Base-by-base conservation (phyloP, 2,797 vertebrate genomes). In the Danio kyathit region DNA sequence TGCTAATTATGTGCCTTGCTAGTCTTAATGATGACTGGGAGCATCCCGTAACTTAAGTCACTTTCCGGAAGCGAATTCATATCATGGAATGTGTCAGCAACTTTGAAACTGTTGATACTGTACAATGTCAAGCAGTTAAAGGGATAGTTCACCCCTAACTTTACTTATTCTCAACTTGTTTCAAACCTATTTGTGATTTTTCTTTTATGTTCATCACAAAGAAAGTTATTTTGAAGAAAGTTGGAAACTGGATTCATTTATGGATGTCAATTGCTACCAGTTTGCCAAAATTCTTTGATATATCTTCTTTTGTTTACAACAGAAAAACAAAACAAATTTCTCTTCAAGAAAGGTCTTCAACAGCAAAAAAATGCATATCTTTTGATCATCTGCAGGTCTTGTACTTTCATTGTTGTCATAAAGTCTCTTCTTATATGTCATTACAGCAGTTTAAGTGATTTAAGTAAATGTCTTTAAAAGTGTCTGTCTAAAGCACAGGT, bases 1-100 rank as follows among this genome's bases (percentile, higher is more conserved):
- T 77, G 74, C 84, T 84, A 85, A 83, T 87, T 87, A 88, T 57
- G 82, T 84, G 81, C 59, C 79, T 82, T 72, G 52, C 81, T 82
- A 75, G 82, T 77, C 69, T 76, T 87, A 86, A 86, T 64, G 65
- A 84, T 79, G 74, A 83, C 71, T 56, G 44, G 81, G 60, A 74
- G 65, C 19, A 46, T 70, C 49, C 40, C 51, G 40, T 80, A 82
- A 64, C 54, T 74, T 21, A 21, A 56, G 40, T 57, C 56, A 71
- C 66, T 75, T 83, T 82, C 21, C 19, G 14, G 65, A 71, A 40
- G n/a, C 48, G 38, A 65, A 72, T 75, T 74, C 12, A 16, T 60
- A 79, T 82, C 43, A 29, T 29, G 43, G 14, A 59, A 56, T 46
- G 83, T 44, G 76, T 85, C 82, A 78, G 73, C 65, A 73, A 12